Evolutionary conservation across 2,888 invertebrate species (phyloP), one percentile per base, ranked within the genome.

Genomic region (Oligia strigilis): DNA sequence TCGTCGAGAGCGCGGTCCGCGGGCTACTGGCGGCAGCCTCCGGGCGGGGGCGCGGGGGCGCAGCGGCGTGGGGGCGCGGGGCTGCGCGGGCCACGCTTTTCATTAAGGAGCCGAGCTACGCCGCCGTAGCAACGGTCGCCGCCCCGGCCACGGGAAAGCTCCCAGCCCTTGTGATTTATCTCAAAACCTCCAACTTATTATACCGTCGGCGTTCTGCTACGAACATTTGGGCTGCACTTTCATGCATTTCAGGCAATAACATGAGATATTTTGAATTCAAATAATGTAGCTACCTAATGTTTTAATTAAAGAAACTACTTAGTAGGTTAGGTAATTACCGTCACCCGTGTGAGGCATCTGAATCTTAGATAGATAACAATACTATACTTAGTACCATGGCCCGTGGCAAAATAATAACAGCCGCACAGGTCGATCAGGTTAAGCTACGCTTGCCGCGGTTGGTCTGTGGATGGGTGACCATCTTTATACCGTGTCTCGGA

Each of bases 11-110:
- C 95, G 95, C 96, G 96, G 94, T 92, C 91, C 95, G 97, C 97
- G 96, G 94, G 95, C 94, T 94, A 97, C 97, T 97, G 96, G 90
- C 92, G 92, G 92, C 95, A 95, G 95, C 95, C 93, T 95, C 95
- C 95, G 92, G 90, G 90, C 77, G 82, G 75, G 80, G 87, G 67
- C 72, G 95, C 92, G 95, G 95, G 94, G 95, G 72, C 60, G 90
- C 92, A 95, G 95, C 94, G 95, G 72, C 60, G 90, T 82, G 91
- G 92, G 77, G 92, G 94, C 93, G 95, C 93, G 96, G 95, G 94
- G 95, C 96, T 96, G 96, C 97, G 97, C 96, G 94, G 91, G 90
- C 93, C 93, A 92, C 93, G 93, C 91, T 94, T 93, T 94, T 92
- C 95, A 94, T 95, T 94, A 94, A 94, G 92, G 93, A 92, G 81